A percentile compares a stretch with the other conserved stretches of the same genome.
Conservation (phyloP, 2,888 invertebrate species). For the Physocephala rufipes region DNA sequence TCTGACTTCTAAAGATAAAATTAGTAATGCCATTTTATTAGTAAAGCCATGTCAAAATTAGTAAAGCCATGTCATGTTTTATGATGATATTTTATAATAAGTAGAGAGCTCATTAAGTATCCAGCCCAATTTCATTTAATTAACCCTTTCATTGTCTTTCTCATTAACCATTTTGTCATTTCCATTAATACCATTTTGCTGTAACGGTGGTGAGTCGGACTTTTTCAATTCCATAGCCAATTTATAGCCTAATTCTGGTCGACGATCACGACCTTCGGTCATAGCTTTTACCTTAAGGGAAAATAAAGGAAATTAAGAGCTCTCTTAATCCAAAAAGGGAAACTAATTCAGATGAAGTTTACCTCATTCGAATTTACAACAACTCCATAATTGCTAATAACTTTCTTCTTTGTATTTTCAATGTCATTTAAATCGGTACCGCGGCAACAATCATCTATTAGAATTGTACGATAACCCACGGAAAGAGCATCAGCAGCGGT, state of each 20-base stretch:
- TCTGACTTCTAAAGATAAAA: too few relatives aligned
- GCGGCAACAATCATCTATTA: conserved; percentile 90
- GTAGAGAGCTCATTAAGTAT: conserved; percentile 18
- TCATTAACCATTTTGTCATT: conserved; percentile 43
- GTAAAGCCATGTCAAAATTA: conserved; percentile 14
- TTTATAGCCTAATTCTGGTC: conserved; percentile 88
- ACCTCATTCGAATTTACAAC: conserved; percentile 82
- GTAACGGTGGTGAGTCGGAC: conserved; percentile 67
- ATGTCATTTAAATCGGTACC: conserved; percentile 89
- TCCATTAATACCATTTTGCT: conserved; percentile 57
- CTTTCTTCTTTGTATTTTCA: conserved; percentile 79
- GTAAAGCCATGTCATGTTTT: conserved; percentile 17
- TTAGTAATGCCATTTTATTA: too few relatives aligned
- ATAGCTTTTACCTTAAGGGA: conserved; percentile 78
- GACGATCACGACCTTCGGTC: conserved; percentile 87
- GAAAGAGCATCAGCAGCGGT: conserved; percentile 90
- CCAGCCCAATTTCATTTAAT: background rate
- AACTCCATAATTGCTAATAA: conserved; percentile 80
- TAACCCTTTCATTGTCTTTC: background rate
- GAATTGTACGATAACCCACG: conserved; percentile 87
- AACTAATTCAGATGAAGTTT: conserved; percentile 30
- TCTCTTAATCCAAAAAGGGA: too few relatives aligned
- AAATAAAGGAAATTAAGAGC: too few relatives aligned
- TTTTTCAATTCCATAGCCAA: conserved; percentile 83
- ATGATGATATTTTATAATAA: background rate